These are phyloP conservation scores for Indicator maculatus DNA, from an alignment of 2,113 vertebrate genomes.

Conservation along the genomic window DNA sequence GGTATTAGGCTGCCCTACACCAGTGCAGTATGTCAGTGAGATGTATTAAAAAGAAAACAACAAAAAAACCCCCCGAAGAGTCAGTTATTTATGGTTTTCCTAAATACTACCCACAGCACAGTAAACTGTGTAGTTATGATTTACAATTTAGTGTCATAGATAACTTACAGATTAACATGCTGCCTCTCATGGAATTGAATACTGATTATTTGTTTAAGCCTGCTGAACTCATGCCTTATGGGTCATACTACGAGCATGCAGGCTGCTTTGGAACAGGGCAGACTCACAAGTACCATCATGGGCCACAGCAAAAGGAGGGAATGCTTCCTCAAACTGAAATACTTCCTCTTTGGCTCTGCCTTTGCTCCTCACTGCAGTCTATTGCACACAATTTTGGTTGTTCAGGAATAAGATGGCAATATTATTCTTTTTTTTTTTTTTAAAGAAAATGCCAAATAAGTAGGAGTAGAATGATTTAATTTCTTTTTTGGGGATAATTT, in stretches of 20 bases:
- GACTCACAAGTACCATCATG: accelerated
- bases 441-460: background rate
- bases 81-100: background rate
- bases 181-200: background rate
- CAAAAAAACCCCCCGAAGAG: background rate
- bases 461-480: background rate
- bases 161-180: background rate
- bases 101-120: background rate
- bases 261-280: background rate
- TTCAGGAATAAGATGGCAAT: background rate
- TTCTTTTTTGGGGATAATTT: background rate
- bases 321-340: background rate
- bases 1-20: background rate
- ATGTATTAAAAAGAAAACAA: background rate
- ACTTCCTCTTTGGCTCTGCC: background rate
- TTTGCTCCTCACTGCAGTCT: background rate
- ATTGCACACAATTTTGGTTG: background rate
- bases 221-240: background rate
- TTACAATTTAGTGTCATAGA: background rate
- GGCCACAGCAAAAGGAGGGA: background rate
- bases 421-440: background rate
- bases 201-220: background rate
- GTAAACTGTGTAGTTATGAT: background rate
- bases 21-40: background rate
- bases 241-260: background rate